Evolutionary conservation across 2,113 vertebrate species (phyloP), one percentile per base, ranked within the genome.

Genomic region (Mobula hypostoma): DNA sequence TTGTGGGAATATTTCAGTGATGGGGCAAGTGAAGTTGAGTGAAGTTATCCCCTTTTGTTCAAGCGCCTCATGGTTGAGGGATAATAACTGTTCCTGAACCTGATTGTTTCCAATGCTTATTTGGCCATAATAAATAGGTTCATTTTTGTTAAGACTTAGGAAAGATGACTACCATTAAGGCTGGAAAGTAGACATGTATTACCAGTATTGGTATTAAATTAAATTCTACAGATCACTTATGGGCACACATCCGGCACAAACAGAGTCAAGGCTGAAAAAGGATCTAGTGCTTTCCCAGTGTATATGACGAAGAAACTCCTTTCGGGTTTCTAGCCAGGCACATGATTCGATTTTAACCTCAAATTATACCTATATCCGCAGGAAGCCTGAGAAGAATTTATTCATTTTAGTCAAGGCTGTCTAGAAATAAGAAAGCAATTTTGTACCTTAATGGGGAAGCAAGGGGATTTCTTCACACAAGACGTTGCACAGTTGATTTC

Each of bases 401-500:
- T 48, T 48, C 48, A 48, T 48, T 48, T 2, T 48, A 48, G 48
- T 80, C 32, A 11, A 12, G 4, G 80, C 21, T 83, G 83, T 4
- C 48, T 87, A 12, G 14, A 27, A 87, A 63, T 15, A 15, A 56
- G 68, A 11, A 91, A 36, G 11, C n/a, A 72, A 70, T 21, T 19
- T 11, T 66, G 68, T 66, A 98, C 98, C 97, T 96, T 94, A 83
- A 99, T 98, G 36, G 98, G 98, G 94, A 98, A 98, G 96, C 98
- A 99, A 0, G 98, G 98, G 0, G 96, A 96, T 0, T 95, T 94
- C 29, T 95, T 96, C 93, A 96, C 96, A 93, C 98, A 99, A 95
- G 96, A 98, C 2, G 94, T 96, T 0, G 96, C 96, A 72, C 98
- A 99, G 95, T 98, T 94, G 58, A 96, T 0, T 0, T 95, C 96